These are phyloP conservation scores for Drosophila ambigua DNA, from an alignment of 1,140 invertebrate species.

Conservation along the genomic window DNA sequence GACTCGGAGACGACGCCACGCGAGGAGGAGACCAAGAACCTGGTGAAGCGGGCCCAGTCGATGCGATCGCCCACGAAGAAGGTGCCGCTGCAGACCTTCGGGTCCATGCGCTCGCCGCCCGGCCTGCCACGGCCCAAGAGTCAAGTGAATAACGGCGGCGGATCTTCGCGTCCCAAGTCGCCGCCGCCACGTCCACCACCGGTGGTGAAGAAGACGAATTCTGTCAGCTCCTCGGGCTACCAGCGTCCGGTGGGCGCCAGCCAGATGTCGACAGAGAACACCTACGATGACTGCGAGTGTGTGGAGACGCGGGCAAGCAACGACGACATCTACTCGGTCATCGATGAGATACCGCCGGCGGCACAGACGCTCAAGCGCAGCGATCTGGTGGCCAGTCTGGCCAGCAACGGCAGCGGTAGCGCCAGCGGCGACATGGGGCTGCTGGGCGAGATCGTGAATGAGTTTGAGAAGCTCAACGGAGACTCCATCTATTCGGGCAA, in stretches of 20 bases:
- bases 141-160: conserved; percentile 84
- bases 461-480: conserved; percentile 91
- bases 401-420: conserved; percentile 75
- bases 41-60: conserved; percentile 89
- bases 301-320: conserved; percentile 84
- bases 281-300: conserved; percentile 92
- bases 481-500: conserved; percentile 93
- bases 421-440: conserved; percentile 87
- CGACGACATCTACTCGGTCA: conserved; percentile 94
- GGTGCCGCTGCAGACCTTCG: conserved; percentile 88
- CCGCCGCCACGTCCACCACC: conserved; percentile 87
- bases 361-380: conserved; percentile 80
- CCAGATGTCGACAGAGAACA: conserved; percentile 83
- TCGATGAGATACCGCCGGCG: conserved; percentile 88
- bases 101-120: conserved; percentile 89
- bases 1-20: conserved; percentile 76
- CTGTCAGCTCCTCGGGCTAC: conserved; percentile 74
- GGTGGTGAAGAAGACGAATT: conserved; percentile 79
- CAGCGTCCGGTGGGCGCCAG: conserved; percentile 84
- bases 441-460: conserved; percentile 92
- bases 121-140: conserved; percentile 88
- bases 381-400: conserved; percentile 75
- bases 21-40: conserved; percentile 79
- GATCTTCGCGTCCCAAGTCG: conserved; percentile 85
- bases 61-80: conserved; percentile 87